Percentiles rank a stretch among this genome's conserved stretches.
phyloP scores from a whole-genome alignment of 2,888 invertebrate genomes.

The Amblyjoppa fuscipennis region DNA sequence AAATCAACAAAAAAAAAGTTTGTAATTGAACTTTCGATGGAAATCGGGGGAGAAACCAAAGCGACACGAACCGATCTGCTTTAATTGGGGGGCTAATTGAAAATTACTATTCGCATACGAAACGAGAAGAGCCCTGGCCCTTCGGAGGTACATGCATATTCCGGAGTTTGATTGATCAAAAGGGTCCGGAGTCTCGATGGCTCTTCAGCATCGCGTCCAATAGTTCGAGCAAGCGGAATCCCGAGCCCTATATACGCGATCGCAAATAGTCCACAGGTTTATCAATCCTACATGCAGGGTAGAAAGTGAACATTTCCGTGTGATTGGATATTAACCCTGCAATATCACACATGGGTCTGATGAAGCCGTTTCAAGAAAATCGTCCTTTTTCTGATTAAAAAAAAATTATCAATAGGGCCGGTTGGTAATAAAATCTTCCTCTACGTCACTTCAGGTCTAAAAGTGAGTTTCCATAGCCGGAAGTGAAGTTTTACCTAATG shows the following conservation, averaged over 20 bases:
- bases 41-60: background rate
- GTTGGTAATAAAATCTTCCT: too few species aligned
- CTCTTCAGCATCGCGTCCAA: constrained; percentile 12
- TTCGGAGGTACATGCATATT: constrained; percentile 47
- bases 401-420: too few species aligned
- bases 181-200: constrained; percentile 33
- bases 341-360: too few species aligned
- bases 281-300: background rate
- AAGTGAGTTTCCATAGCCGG: too few species aligned
- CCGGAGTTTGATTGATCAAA: constrained; percentile 50
- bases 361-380: too few species aligned
- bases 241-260: constrained; percentile 13
- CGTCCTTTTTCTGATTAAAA: too few species aligned
- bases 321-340: constrained; percentile 79
- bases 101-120: constrained; percentile 21
- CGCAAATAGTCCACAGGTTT: constrained; percentile 51
- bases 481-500: too few species aligned
- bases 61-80: background rate
- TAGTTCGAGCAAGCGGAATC: constrained; percentile 43
- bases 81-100: constrained; percentile 15
- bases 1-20: background rate
- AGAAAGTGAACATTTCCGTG: constrained; percentile 68
- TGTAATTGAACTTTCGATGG: background rate
- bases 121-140: background rate
- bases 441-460: too few species aligned